Evolutionary conservation across 2,797 vertebrate species (phyloP), one percentile per base, ranked within the genome.

Genomic region (Gambusia yucatana): DNA sequence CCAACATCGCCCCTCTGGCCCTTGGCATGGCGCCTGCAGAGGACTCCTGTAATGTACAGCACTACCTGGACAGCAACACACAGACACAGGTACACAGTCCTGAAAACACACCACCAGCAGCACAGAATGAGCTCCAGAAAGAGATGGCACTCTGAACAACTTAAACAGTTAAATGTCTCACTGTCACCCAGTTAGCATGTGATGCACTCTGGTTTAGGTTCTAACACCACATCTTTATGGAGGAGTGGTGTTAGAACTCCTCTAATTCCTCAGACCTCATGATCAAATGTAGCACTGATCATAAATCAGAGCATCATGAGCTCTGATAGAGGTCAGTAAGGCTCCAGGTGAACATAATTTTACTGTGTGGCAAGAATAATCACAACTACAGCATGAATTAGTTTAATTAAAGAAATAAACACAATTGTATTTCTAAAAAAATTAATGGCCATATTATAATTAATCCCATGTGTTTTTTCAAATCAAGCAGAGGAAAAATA

Each of bases 41-140:
- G 57, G 85, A 72, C 14, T 6, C 82, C 0, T 76, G 83, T 22
- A 83, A 71, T 78, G 84, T 90, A 13, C 90, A 95, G 84, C 86
- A 84, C 39, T 93, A 91, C 91, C 83, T 92, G 81, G 82, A 89
- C 41, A 82, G 75, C 88, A 92, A 72, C 76, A 80, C 67, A 16
- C 88, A 90, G 59, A 79, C 79, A 78, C 88, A 91, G 92, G 93
- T 94, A 76, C 88, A 20, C 73, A 17, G 50, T 13, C 17, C 3
- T 16, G 16, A 39, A 30, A 36, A 30, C 41, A 33, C 73, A 44
- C 52, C 57, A 33, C 8, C 25, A 8, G 1, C 25, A 44, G 67
- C n/a, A 13, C 13, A 28, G 22, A 13, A n/a, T 43, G 22, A 14
- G 65, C 22, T 6, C 22, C 39, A 43, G 2, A 69, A 69, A 11